These are phyloP conservation scores for Thereva nobilitata DNA, from an alignment of 2,888 invertebrate genomes.

Conservation along the genomic window DNA sequence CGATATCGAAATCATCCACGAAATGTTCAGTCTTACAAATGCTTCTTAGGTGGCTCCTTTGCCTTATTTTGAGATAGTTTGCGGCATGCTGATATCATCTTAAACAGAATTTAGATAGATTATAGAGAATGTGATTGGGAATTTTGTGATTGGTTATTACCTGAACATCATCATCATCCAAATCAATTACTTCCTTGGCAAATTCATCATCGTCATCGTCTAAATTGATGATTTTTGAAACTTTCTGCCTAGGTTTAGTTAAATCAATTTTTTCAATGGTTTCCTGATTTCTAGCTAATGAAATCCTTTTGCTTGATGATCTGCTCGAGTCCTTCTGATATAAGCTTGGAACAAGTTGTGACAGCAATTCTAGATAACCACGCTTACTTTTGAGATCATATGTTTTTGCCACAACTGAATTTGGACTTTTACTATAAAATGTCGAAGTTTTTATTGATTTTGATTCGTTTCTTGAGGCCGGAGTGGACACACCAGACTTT, in stretches of 20 bases:
- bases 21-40: slow-evolving; percentile 47
- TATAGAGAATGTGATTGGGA: not conserved
- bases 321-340: not conserved
- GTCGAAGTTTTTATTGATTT: not conserved
- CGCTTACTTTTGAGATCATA: slow-evolving; percentile 64
- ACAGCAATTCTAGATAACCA: slow-evolving; percentile 62
- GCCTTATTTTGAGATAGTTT: slow-evolving; percentile 55
- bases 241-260: not conserved
- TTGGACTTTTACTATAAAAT: slow-evolving; percentile 32
- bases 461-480: not conserved
- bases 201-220: slow-evolving; percentile 45
- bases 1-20: slow-evolving; percentile 47
- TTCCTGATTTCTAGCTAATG: not conserved
- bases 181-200: slow-evolving; percentile 46
- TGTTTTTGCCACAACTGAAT: slow-evolving; percentile 59
- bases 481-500: not conserved
- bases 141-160: not conserved
- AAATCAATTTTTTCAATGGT: slow-evolving; percentile 1
- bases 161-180: slow-evolving; percentile 45
- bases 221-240: not conserved
- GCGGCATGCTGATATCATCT: slow-evolving; percentile 48
- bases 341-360: slow-evolving; percentile 43
- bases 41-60: slow-evolving; percentile 51
- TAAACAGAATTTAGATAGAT: not conserved
- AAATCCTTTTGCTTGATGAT: not conserved